Conservation (phyloP, 2,888 invertebrate genomes). For the Macroteleia sp. region DNA sequence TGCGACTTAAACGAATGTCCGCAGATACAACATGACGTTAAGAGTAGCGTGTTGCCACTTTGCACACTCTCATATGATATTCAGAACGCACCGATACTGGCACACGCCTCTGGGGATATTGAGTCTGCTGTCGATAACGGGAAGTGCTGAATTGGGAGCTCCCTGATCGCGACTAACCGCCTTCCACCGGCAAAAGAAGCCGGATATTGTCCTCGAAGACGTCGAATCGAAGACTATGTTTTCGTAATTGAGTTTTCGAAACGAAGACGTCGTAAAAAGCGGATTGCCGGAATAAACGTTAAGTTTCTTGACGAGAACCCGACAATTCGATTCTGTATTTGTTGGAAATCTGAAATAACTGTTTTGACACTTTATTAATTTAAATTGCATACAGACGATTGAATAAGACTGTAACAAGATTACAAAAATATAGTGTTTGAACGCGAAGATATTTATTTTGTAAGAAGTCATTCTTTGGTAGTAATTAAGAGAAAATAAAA, state of each 20-base stretch:
- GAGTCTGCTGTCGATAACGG: conserved; percentile 19
- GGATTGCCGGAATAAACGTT: conserved; percentile 9
- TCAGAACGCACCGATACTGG: conserved; percentile 15
- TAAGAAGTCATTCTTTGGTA: too few relatives aligned
- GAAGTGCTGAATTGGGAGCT: conserved; percentile 27
- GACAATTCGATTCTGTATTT: neutral
- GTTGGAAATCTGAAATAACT: neutral
- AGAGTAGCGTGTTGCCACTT: too few relatives aligned
- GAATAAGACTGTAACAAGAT: too few relatives aligned
- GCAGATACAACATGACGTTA: too few relatives aligned
- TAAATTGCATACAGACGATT: too few relatives aligned
- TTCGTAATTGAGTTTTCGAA: conserved; percentile 29
- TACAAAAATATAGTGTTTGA: too few relatives aligned
- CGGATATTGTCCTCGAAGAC: conserved; percentile 18
- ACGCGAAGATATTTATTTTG: too few relatives aligned
- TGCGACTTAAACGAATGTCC: too few relatives aligned
- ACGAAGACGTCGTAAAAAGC: conserved; percentile 12
- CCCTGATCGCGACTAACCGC: conserved; percentile 8
- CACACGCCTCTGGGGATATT: conserved; percentile 17
- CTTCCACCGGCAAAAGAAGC: conserved; percentile 8
- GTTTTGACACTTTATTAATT: neutral
- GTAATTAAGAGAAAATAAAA: too few relatives aligned
- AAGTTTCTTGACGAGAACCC: neutral
- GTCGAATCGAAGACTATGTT: conserved; percentile 2
- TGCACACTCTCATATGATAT: conserved; percentile 26